phyloP scores from a whole-genome alignment of 2,113 vertebrate genomes.

The Oreochromis spilurus region DNA sequence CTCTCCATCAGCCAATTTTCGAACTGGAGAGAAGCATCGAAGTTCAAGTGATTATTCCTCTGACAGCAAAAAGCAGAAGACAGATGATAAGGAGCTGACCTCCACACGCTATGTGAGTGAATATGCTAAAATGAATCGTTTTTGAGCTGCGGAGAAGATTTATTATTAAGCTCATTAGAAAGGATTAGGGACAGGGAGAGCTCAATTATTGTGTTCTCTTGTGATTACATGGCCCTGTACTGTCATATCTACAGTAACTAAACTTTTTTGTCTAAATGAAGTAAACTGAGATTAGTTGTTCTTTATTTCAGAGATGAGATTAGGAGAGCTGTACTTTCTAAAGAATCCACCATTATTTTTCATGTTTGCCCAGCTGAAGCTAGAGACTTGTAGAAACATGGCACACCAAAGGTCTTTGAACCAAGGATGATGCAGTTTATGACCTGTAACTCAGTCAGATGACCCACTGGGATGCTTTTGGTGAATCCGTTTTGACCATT shows the following conservation, averaged over 20 bases:
- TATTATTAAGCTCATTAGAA: not conserved
- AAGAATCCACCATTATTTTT: not conserved
- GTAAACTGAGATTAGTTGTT: not conserved
- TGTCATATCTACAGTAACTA: not conserved
- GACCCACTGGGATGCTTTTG: not conserved
- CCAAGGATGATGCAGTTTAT: not conserved
- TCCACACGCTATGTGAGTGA: constrained; percentile 83
- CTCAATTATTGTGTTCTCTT: not conserved
- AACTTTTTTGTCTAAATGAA: not conserved
- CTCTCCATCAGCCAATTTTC: constrained; percentile 92
- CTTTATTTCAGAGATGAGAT: not conserved
- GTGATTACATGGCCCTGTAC: not conserved
- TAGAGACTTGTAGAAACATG: not conserved
- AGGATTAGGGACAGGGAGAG: not conserved
- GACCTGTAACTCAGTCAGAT: not conserved
- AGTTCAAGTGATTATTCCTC: constrained; percentile 88
- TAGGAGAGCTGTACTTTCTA: not conserved
- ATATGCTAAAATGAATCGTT: not conserved
- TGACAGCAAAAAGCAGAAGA: constrained; percentile 97
- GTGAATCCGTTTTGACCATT: not conserved
- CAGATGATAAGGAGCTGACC: constrained; percentile 88
- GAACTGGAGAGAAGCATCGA: constrained; percentile 88
- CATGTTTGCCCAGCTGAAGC: not conserved
- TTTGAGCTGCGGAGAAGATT: not conserved
- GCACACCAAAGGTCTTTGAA: not conserved